Base-by-base conservation (phyloP, 1,140 invertebrate species). In the Goniozus legneri region DNA sequence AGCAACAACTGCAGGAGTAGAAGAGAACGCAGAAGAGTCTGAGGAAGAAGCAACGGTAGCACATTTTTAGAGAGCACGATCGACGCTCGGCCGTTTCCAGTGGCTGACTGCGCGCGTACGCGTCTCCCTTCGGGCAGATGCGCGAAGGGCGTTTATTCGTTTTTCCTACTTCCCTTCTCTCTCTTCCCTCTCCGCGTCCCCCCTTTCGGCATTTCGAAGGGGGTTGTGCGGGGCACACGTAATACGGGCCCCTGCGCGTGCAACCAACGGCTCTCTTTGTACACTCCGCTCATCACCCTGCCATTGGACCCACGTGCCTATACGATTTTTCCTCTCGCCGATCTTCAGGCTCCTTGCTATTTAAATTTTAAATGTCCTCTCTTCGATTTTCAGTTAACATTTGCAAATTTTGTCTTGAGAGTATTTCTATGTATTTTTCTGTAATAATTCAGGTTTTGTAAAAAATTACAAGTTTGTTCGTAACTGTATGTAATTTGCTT, bases 121-220 rank as follows among this genome's bases (percentile, higher is more conserved):
- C 6, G 44, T 38, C 58, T 69, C 55, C 62, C 59, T 63, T 57
- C 54, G 38, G 60, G 67, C 65, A 69, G 68, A 69, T 69, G 68
- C 56, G 55, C 60, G 56, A 67, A 64, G 65, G 65, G 59, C 65
- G 58, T 64, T 60, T 49, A 50, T 46, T 19, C 44, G 19, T 41
- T 40, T 50, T 47, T 58, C 54, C 4, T 27, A n/a, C n/a, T n/a
- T n/a, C n/a, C n/a, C n/a, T 43, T 42, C 36, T 51, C 8, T 34
- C 8, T 1, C 8, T n/a, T 12, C 13, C 8, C 10, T 44, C 31
- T 44, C 16, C 44, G 18, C 40, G n/a, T 37, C 32, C 36, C 24
- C 6, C 14, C 36, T 27, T 4, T 27, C 24, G 24, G 10, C 4
- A 10, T 4, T 27, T 6, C 61, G 54, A 58, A 57, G 56, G 63